Percentiles rank a stretch among this genome's conserved stretches.
phyloP scores from a whole-genome alignment of 2,888 invertebrate genomes.

The Macrophya annulata region DNA sequence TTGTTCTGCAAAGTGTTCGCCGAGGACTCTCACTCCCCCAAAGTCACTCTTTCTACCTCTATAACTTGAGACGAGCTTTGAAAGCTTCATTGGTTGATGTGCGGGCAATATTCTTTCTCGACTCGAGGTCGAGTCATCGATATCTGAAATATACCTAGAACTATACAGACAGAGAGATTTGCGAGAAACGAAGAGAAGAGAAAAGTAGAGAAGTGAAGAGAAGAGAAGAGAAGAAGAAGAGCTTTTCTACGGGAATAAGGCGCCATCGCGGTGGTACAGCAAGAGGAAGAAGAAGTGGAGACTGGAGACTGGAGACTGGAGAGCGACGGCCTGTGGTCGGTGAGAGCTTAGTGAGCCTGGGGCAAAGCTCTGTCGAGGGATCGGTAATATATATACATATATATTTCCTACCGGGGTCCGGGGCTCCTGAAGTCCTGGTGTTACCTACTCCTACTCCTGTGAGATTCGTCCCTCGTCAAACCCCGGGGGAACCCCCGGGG shows the following conservation, averaged over 20 bases:
- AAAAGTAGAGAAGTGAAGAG: not conserved
- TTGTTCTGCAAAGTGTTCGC: slow-evolving; percentile 32
- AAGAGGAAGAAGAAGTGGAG: slow-evolving; percentile 28
- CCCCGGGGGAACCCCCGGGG: slow-evolving; percentile 65
- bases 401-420: not conserved
- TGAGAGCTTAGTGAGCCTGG: slow-evolving; percentile 53
- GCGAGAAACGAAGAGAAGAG: not conserved
- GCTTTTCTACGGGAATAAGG: slow-evolving; percentile 12
- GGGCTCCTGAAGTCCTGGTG: slow-evolving; percentile 11
- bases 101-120: slow-evolving; percentile 10
- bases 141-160: slow-evolving; percentile 21
- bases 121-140: slow-evolving; percentile 31
- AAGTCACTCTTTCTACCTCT: slow-evolving; percentile 13
- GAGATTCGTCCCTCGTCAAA: slow-evolving; percentile 69
- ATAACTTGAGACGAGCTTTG: slow-evolving; percentile 22
- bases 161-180: not conserved
- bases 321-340: slow-evolving; percentile 44
- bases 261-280: not conserved
- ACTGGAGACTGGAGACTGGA: slow-evolving; percentile 1
- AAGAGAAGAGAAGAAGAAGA: not conserved
- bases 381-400: slow-evolving; percentile 8
- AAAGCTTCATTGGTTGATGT: slow-evolving; percentile 19
- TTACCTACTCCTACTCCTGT: slow-evolving; percentile 26
- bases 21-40: slow-evolving; percentile 3
- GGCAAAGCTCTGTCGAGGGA: slow-evolving; percentile 50